Evolutionary conservation across 2,888 invertebrate genomes (phyloP).

Genomic region (Dichetophora obliterata): DNA sequence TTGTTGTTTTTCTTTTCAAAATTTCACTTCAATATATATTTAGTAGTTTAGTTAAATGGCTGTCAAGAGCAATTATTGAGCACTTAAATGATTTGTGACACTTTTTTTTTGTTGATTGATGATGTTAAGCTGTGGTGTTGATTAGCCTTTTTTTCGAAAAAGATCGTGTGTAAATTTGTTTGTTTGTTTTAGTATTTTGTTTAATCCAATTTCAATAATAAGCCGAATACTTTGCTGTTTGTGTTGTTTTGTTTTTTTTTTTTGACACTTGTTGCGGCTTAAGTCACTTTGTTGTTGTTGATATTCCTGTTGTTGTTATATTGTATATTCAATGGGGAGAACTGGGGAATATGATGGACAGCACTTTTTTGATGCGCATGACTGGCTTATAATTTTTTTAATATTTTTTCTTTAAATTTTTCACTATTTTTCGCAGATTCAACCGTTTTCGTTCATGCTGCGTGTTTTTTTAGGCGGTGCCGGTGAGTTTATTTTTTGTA

Average conservation of each 20-base stretch:
- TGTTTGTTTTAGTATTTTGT: constrained; percentile 51
- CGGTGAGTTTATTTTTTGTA: constrained; percentile 25
- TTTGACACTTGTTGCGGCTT: background rate
- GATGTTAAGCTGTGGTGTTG: background rate
- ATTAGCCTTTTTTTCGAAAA: constrained; percentile 25
- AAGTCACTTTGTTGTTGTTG: constrained; percentile 20
- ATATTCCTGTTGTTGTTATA: background rate
- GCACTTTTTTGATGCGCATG: background rate
- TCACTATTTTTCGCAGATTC: background rate
- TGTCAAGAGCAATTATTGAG: constrained; percentile 15
- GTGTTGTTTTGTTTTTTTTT: no score
- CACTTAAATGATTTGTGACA: constrained; percentile 39
- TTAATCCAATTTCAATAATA: background rate
- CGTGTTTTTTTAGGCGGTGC: background rate
- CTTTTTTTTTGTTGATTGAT: background rate
- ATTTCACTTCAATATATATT: constrained; percentile 23
- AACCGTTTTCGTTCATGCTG: constrained; percentile 25
- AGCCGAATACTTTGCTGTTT: no score
- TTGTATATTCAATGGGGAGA: background rate
- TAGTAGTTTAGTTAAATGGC: constrained; percentile 53
- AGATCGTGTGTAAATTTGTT: constrained; percentile 43
- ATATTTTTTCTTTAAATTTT: background rate
- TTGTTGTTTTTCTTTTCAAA: constrained; percentile 39
- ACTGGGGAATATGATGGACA: background rate
- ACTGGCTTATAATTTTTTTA: background rate